Base-by-base conservation (phyloP, 2,888 invertebrate genomes). In the Macrophya alboannulata region DNA sequence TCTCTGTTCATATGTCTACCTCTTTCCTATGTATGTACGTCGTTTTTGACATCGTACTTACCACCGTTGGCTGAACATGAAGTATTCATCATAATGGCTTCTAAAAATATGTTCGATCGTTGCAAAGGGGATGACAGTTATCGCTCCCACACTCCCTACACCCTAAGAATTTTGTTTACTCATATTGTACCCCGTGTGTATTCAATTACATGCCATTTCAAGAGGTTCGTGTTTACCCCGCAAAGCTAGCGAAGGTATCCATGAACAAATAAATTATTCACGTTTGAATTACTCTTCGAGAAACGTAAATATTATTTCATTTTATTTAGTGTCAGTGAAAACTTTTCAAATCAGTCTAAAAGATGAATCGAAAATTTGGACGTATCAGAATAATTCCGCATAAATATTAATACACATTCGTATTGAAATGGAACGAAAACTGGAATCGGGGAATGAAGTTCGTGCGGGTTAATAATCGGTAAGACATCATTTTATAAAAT, bases 11-110 rank as follows among this genome's bases (percentile, higher is more conserved):
- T 55, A 31, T 17, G n/a, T 79, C 48, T 48, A 10, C 62, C 65
- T 17, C 4, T 31, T 48, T 45, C 51, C 4, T 37, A 31, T 21
- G n/a, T 3, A 31, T 31, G 3, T 31, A 31, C 31, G 15, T 51
- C 5, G 68, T 12, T 37, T 65, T 48, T 31, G 31, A 21, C 45
- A 45, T 83, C 25, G 65, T 62, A 81, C 8, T 81, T 62, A 62
- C 15, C 40, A 25, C 43, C 81, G 9, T 40, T 37, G 4, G 40
- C 43, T n/a, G 15, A 40, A 83, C 21, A 83, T 71, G 71, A 83
- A 71, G 25, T 71, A 83, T 83, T 68, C 68, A 71, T 81, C 45
- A 51, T 68, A 83, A 51, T 68, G 48, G 71, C 65, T 31, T 31
- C 48, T 51, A 48, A 43, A 81, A 81, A 81, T 76, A 76, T 81